Evolutionary conservation across 1,140 invertebrate genomes (phyloP), one percentile per base, ranked within the genome.

Genomic region (Macrotrachela quadricornifera): DNA sequence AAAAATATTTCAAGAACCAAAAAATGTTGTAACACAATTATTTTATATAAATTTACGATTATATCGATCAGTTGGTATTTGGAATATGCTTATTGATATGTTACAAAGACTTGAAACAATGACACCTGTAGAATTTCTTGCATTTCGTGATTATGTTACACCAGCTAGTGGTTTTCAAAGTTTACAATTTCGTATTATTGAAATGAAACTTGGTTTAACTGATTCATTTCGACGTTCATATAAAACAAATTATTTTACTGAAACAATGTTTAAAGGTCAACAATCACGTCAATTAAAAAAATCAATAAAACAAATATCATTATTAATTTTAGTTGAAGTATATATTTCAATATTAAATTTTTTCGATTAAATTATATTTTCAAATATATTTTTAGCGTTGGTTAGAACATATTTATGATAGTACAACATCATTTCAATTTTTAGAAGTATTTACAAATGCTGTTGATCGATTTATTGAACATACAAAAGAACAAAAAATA

Each of bases 121-220:
- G 90, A 90, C 85, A 0, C 87, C 90, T 0, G 67, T 91, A 46
- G 90, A 95, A 71, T 96, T 95, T 62, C 86, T 95, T 79, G 87
- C 91, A 57, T 95, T 95, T 67, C 75, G 74, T 55, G 77, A 81
- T 55, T 88, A 86, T 64, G 69, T 97, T 6, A 80, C 82, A 2
- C 82, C 91, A 0, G 88, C 91, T 0, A 96, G 90, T 0, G 92
- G 92, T 1, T 97, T 97, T 65, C 92, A 97, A 62, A 94, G 87
- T 59, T 67, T 92, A 17, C 92, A 97, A 65, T 97, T 97, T 69
- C 78, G 91, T 8, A 69, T 96, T 1, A 68, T 97, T 15, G 91
- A 97, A 72, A 96, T 96, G 62, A 97, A 95, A 73, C 68, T 99
- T 21, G 92, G 92, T 15, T 74, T 97, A 0, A 80, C 80, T 60